Percentiles rank a stretch among this genome's conserved stretches.
Conservation (phyloP, 2,888 invertebrate genomes). For the Thyatira batis region DNA sequence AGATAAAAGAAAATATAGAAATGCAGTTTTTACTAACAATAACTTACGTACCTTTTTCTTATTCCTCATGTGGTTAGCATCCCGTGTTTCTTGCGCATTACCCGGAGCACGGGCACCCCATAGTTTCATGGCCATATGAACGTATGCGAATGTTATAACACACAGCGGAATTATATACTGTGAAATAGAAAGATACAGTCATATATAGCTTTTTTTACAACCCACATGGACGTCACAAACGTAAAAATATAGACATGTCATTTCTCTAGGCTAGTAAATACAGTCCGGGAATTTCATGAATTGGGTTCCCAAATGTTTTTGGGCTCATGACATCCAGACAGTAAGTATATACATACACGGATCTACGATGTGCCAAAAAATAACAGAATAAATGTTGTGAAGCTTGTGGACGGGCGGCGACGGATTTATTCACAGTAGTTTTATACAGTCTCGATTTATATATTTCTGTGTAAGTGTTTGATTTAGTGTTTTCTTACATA, state of each 20-base stretch:
- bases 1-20: not conserved
- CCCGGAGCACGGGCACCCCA: slow-evolving; percentile 92
- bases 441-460: not conserved
- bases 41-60: slow-evolving; percentile 87
- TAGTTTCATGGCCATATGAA: slow-evolving; percentile 89
- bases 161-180: slow-evolving; percentile 90
- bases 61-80: slow-evolving; percentile 90
- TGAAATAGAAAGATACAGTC: slow-evolving; percentile 1
- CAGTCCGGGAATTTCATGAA: not conserved
- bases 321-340: not conserved
- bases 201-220: not conserved
- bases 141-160: slow-evolving; percentile 92
- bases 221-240: not conserved
- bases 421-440: not conserved
- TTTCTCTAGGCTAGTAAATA: not conserved
- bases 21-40: not conserved
- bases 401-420: not conserved
- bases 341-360: not conserved
- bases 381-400: not conserved
- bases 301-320: not conserved
- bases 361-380: not conserved
- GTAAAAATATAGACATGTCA: not conserved
- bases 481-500: no score
- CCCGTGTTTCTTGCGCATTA: slow-evolving; percentile 88
- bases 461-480: not conserved